A percentile compares a stretch with the other conserved stretches of the same genome.
Evolutionary conservation across 2,113 vertebrate species (phyloP).

Genomic region (Xiphophorus hellerii): DNA sequence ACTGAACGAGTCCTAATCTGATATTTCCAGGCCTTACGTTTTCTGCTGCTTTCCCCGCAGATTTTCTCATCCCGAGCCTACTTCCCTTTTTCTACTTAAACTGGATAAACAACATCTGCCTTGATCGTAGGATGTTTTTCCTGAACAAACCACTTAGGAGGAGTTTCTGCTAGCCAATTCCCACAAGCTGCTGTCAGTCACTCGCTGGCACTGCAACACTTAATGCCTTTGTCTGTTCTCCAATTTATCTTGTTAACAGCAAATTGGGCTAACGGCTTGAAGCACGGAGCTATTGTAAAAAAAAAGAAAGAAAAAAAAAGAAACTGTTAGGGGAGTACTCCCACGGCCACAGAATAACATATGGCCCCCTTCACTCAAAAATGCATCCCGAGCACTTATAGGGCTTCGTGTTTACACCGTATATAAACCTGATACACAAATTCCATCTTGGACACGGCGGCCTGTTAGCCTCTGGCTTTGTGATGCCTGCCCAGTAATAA

Average conservation of each 20-base stretch:
- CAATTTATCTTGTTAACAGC: conserved; percentile 86
- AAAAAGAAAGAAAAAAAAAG: conserved; percentile 51
- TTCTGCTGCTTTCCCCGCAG: conserved; percentile 45
- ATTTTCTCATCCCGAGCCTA: conserved; percentile 71
- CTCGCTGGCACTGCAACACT: conserved; percentile 83
- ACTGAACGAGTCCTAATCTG: neutral
- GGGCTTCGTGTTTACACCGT: conserved; percentile 61
- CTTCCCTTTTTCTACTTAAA: conserved; percentile 69
- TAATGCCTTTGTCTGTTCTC: conserved; percentile 85
- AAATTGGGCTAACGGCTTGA: conserved; percentile 82
- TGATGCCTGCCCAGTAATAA: conserved; percentile 49
- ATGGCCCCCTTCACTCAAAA: conserved; percentile 73
- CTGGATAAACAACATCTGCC: conserved; percentile 84
- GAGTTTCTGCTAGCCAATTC: conserved; percentile 82
- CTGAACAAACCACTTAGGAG: conserved; percentile 84
- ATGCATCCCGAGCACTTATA: conserved; percentile 69
- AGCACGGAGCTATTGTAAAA: conserved; percentile 76
- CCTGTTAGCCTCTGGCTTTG: conserved; percentile 42
- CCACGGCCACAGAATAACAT: conserved; percentile 69
- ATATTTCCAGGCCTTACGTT: conserved; percentile 15
- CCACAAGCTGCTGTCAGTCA: conserved; percentile 86
- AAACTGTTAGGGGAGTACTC: conserved; percentile 66
- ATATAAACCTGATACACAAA: conserved; percentile 57
- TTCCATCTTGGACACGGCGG: conserved; percentile 32
- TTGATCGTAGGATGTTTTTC: conserved; percentile 80